A percentile compares a stretch with the other conserved stretches of the same genome.
phyloP scores from a whole-genome alignment of 2,888 invertebrate genomes.

The Oegoconia quadripuncta region DNA sequence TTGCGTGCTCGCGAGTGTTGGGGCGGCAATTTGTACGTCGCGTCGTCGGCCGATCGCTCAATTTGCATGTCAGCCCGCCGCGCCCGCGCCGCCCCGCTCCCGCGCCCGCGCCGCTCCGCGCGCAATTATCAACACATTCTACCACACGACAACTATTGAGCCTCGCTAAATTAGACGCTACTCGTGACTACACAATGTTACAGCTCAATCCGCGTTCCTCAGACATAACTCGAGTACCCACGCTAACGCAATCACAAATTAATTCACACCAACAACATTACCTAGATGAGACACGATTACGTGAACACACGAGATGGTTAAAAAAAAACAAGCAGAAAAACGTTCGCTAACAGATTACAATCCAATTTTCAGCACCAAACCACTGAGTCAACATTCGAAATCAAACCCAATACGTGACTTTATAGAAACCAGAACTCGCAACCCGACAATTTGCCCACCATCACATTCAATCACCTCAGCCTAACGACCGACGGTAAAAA shows the following conservation, averaged over 20 bases:
- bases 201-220: background rate
- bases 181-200: background rate
- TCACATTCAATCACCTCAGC: constrained; percentile 74
- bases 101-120: constrained; percentile 29
- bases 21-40: constrained; percentile 67
- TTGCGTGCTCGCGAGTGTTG: constrained; percentile 43
- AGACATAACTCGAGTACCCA: constrained; percentile 3
- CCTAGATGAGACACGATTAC: constrained; percentile 22
- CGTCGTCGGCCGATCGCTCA: constrained; percentile 48
- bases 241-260: constrained; percentile 45
- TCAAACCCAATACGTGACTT: constrained; percentile 51
- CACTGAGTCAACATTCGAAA: constrained; percentile 50
- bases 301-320: constrained; percentile 28
- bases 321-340: constrained; percentile 28
- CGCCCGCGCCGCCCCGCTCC: constrained; percentile 29
- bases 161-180: background rate
- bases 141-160: constrained; percentile 7
- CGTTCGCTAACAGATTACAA: constrained; percentile 43
- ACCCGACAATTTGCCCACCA: constrained; percentile 64
- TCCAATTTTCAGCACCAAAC: constrained; percentile 45
- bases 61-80: constrained; percentile 64
- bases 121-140: background rate
- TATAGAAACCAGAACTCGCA: constrained; percentile 25
- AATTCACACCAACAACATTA: constrained; percentile 48
- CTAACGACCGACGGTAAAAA: constrained; percentile 72